A percentile compares a stretch with the other conserved stretches of the same genome.
phyloP scores from a whole-genome alignment of 2,888 invertebrate genomes.

The Hyppa rectilinea region DNA sequence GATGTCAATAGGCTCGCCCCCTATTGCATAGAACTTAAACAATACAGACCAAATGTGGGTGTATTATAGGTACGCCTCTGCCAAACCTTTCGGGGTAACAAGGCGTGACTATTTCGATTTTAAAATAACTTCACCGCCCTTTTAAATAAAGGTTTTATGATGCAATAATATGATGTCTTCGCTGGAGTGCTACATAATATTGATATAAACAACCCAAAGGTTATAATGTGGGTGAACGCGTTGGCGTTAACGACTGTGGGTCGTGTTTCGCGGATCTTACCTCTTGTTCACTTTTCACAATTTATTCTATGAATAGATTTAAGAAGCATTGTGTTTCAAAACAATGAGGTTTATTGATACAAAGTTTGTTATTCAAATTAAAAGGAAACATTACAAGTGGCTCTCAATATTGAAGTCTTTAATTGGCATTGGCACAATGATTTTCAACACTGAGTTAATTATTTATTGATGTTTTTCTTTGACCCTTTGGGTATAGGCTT shows the following conservation, averaged over 20 bases:
- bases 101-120: not conserved
- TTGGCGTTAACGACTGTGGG: constrained; percentile 25
- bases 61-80: not conserved
- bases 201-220: not conserved
- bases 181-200: constrained; percentile 10
- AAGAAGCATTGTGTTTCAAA: constrained; percentile 1
- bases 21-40: not conserved
- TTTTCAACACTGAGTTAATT: not conserved
- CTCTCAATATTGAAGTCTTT: constrained; percentile 1
- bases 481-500: not conserved
- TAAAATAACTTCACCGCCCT: not conserved
- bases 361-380: constrained; percentile 25
- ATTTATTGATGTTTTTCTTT: not conserved
- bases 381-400: constrained; percentile 10
- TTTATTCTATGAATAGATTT: not conserved
- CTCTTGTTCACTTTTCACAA: not conserved
- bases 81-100: not conserved
- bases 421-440: not conserved
- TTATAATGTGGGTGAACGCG: constrained; percentile 21
- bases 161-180: not conserved
- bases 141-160: not conserved
- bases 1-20: not conserved
- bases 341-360: constrained; percentile 4
- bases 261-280: not conserved
- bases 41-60: not conserved